Percentiles rank a stretch among this genome's conserved stretches.
Evolutionary conservation across 2,888 invertebrate species (phyloP).

Genomic region (Lysandra bellargus): DNA sequence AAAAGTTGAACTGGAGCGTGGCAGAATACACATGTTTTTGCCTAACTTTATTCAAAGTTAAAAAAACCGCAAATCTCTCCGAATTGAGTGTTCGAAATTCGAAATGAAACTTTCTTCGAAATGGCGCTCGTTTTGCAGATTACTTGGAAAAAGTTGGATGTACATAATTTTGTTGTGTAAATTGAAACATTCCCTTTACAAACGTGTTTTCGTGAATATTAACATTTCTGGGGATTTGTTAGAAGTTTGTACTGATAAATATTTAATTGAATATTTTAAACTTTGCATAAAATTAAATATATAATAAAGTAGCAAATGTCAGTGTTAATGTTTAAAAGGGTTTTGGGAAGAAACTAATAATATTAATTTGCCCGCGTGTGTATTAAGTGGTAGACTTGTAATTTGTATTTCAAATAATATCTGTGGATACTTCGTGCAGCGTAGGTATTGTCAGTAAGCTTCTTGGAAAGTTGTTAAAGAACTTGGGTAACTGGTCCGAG

Average conservation of each 20-base stretch:
- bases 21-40: not conserved
- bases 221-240: not conserved
- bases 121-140: constrained; percentile 3
- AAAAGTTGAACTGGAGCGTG: not conserved
- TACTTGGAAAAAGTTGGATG: constrained; percentile 6
- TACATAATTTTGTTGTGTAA: constrained; percentile 15
- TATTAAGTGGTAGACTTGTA: no score
- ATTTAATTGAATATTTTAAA: not conserved
- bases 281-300: not conserved
- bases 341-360: no score
- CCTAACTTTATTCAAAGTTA: constrained; percentile 1
- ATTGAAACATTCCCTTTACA: not conserved
- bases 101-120: not conserved
- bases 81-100: constrained; percentile 16
- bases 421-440: no score
- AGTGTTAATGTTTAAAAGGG: not conserved
- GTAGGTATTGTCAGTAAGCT: no score
- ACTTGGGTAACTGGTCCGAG: no score
- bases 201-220: not conserved
- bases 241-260: not conserved
- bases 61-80: constrained; percentile 7
- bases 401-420: no score
- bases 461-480: no score
- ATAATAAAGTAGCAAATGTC: not conserved
- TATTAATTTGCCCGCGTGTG: no score